Evolutionary conservation across 2,797 vertebrate genomes (phyloP).

Genomic region (Eospalax fontanierii): DNA sequence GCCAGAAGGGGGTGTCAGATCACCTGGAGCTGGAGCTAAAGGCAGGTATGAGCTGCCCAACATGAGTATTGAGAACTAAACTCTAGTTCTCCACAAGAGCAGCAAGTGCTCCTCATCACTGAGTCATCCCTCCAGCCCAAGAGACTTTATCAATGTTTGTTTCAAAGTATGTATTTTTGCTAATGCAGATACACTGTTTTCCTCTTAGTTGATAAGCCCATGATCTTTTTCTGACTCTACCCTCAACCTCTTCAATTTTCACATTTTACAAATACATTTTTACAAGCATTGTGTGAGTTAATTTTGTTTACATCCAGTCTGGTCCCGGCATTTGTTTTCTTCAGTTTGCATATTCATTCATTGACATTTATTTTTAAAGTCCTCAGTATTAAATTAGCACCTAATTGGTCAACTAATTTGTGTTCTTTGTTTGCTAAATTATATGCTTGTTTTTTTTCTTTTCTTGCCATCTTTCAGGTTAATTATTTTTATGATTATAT

Average conservation of each 20-base stretch:
- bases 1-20: no score
- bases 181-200: not conserved
- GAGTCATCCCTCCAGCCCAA: no score
- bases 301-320: constrained; percentile 42
- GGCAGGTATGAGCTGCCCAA: not conserved
- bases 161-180: not conserved
- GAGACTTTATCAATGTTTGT: no score
- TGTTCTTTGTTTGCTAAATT: not conserved
- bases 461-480: not conserved
- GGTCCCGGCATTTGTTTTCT: not conserved
- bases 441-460: not conserved
- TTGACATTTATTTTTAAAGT: constrained; percentile 27
- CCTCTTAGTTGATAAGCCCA: not conserved
- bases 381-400: constrained; percentile 9
- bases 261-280: constrained; percentile 6
- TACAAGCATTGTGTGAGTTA: not conserved
- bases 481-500: constrained; percentile 22
- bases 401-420: not conserved
- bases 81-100: no score
- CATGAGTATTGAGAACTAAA: not conserved
- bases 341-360: not conserved
- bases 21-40: no score
- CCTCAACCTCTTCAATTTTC: not conserved
- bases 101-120: no score
- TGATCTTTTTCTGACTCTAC: not conserved